Conservation (phyloP, 2,113 vertebrate genomes). For the Cebus imitator region DNA sequence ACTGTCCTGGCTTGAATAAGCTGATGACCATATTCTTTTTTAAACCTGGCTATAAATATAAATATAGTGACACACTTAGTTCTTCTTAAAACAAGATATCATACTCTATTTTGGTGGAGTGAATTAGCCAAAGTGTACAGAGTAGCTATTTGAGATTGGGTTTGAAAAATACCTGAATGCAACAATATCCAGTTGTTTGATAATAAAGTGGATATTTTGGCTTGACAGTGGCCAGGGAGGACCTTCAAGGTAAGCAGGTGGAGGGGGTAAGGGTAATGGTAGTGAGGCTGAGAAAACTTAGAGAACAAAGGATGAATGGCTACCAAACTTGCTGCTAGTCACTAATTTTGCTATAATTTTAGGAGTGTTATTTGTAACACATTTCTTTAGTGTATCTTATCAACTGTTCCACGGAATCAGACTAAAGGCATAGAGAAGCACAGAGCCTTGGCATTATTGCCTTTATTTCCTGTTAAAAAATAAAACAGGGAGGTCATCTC, state of each 20-base stretch:
- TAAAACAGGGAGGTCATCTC: background rate
- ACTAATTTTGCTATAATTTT: constrained; percentile 13
- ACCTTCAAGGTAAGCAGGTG: background rate
- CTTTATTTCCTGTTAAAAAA: background rate
- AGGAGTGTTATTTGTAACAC: background rate
- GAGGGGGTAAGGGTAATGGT: background rate
- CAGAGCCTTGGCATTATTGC: background rate
- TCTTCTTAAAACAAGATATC: constrained; percentile 60
- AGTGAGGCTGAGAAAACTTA: background rate
- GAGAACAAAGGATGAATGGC: background rate
- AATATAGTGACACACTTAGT: constrained; percentile 59
- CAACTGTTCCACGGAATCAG: background rate
- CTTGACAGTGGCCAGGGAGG: background rate
- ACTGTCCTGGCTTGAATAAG: constrained; percentile 31
- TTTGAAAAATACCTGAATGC: constrained; percentile 5
- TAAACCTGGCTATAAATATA: constrained; percentile 51
- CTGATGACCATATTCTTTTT: constrained; percentile 40
- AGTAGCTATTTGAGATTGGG: constrained; percentile 41
- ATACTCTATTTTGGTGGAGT: constrained; percentile 55
- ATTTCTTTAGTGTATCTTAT: background rate
- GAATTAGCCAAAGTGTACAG: constrained; percentile 28
- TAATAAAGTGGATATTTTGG: background rate
- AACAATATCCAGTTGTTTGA: background rate
- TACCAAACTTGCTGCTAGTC: background rate
- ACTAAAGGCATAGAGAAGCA: background rate